Conservation (phyloP, 2,888 invertebrate species). For the Lepidonotus clava region DNA sequence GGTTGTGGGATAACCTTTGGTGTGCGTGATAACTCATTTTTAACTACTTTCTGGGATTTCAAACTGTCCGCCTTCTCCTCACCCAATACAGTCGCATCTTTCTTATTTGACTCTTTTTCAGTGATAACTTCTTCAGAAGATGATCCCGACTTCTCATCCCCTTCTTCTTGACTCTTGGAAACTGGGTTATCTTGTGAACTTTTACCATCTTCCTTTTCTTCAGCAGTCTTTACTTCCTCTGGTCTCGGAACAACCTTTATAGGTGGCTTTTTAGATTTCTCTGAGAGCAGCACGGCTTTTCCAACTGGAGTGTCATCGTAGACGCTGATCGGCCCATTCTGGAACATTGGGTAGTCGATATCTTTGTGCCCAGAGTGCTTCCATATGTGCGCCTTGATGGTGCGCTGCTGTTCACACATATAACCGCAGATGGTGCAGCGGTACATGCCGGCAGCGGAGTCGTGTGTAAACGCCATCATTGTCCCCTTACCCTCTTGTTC, state of each 20-base stretch:
- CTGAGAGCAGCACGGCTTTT: neutral
- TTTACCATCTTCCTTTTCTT: neutral
- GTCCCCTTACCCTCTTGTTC: neutral
- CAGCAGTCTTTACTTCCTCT: neutral
- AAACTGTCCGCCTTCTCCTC: too few species aligned
- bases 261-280: constrained; percentile 12
- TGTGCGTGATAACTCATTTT: too few species aligned
- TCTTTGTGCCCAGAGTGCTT: constrained; percentile 79
- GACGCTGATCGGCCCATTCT: constrained; percentile 77
- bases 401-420: constrained; percentile 77
- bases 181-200: neutral
- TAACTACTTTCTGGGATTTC: too few species aligned
- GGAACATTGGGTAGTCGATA: constrained; percentile 79
- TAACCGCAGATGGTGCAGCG: constrained; percentile 78
- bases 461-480: constrained; percentile 48
- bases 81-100: too few species aligned
- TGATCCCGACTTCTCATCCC: neutral
- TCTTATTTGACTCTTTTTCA: too few species aligned
- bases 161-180: neutral
- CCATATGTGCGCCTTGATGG: constrained; percentile 80
- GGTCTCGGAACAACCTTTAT: constrained; percentile 27
- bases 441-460: constrained; percentile 69
- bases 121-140: too few species aligned
- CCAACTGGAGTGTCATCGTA: constrained; percentile 69
- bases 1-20: too few species aligned